Evolutionary conservation across 2,797 vertebrate species (phyloP).

Genomic region (Meriones psammophilus): DNA sequence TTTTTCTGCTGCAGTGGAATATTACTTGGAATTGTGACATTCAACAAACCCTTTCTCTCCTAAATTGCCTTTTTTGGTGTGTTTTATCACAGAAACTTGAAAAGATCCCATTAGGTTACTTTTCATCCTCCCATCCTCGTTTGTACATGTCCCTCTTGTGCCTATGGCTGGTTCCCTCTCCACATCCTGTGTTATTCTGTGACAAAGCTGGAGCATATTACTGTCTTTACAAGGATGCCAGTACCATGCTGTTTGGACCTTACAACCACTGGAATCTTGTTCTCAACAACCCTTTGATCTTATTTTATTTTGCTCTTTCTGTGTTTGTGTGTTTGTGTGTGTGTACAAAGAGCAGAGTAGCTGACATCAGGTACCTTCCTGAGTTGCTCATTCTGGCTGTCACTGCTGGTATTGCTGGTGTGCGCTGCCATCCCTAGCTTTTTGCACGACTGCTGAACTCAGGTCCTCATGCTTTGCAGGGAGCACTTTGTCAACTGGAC

Average conservation of each 20-base stretch:
- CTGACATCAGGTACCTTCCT: not conserved
- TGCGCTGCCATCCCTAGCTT: not conserved
- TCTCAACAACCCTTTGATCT: not conserved
- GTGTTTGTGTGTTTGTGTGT: not conserved
- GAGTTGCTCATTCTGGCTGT: not conserved
- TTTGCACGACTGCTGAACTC: too few species aligned
- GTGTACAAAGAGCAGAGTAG: not conserved
- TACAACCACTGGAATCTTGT: not conserved
- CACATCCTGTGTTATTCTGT: too few species aligned
- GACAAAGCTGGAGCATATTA: too few species aligned
- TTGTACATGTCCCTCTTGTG: not conserved
- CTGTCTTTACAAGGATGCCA: not conserved
- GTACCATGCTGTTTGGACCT: not conserved
- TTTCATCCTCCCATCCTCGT: too few species aligned
- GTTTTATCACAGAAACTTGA: too few species aligned
- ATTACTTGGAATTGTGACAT: too few species aligned
- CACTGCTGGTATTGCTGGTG: not conserved
- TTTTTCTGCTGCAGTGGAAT: too few species aligned
- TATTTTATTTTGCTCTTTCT: not conserved
- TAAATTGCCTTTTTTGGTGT: too few species aligned
- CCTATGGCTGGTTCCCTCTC: not conserved
- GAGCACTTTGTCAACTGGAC: not conserved
- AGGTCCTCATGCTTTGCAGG: too few species aligned
- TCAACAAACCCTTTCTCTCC: too few species aligned
- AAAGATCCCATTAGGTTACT: too few species aligned